Percentiles rank a stretch among this genome's conserved stretches.
phyloP scores from a whole-genome alignment of 2,888 invertebrate genomes.

The Meteorus cinctellus region DNA sequence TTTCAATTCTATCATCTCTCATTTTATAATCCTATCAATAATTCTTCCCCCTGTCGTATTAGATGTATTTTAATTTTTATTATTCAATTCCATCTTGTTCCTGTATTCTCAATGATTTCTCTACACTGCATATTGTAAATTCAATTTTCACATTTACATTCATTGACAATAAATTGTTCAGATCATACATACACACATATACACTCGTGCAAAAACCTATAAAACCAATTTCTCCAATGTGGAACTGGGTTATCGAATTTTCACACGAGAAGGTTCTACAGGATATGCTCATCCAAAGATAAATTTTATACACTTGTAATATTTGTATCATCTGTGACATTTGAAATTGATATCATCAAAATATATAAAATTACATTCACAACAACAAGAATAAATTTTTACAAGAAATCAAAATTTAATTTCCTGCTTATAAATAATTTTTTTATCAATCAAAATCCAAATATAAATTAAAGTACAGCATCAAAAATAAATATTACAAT shows the following conservation, averaged over 20 bases:
- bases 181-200: neutral
- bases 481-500: too few relatives aligned
- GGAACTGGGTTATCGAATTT: conserved; percentile 51
- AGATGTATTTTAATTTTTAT: neutral
- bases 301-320: too few relatives aligned
- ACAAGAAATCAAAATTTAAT: neutral
- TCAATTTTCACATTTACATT: neutral
- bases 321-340: too few relatives aligned
- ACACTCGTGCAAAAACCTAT: conserved; percentile 39
- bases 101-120: neutral
- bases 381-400: neutral
- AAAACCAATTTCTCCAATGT: conserved; percentile 46
- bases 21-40: neutral
- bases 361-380: neutral
- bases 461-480: too few relatives aligned
- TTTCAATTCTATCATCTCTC: neutral
- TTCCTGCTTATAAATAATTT: too few relatives aligned
- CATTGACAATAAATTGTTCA: neutral
- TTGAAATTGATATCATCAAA: neutral
- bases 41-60: neutral
- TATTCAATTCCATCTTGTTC: neutral
- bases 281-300: neutral
- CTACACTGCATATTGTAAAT: neutral
- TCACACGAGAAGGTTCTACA: conserved; percentile 20
- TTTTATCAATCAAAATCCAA: too few relatives aligned